Evolutionary conservation across 2,113 vertebrate species (phyloP).

Genomic region (Tragulus kanchil): DNA sequence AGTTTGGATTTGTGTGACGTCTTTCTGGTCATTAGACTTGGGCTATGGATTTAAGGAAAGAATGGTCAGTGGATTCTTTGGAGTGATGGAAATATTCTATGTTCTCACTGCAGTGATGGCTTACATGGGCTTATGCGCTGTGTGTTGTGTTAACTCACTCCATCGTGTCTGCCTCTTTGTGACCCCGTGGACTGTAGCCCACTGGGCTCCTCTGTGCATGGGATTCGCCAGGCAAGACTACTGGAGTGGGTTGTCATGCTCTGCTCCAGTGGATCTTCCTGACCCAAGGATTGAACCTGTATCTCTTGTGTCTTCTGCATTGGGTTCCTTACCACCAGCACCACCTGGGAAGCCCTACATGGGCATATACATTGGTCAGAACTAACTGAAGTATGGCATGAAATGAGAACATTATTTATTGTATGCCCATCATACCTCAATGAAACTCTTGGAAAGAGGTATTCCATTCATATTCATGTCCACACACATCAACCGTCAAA

Average conservation of each 20-base stretch:
- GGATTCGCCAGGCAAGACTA: too few species aligned
- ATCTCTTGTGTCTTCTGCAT: too few species aligned
- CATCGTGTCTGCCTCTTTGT: too few species aligned
- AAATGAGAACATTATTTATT: background rate
- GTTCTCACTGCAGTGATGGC: background rate
- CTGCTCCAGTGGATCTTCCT: too few species aligned
- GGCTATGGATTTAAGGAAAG: background rate
- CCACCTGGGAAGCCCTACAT: background rate
- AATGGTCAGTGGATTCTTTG: background rate
- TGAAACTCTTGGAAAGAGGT: background rate
- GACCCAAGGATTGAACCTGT: too few species aligned
- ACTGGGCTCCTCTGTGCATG: too few species aligned
- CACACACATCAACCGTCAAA: background rate
- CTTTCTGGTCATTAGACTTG: background rate
- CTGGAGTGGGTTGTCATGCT: too few species aligned
- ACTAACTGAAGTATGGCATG: background rate
- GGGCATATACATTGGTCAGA: background rate
- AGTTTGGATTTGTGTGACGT: background rate
- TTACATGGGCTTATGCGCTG: background rate
- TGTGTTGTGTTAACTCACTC: too few species aligned
- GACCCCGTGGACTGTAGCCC: too few species aligned
- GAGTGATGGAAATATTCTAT: background rate
- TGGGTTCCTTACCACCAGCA: too few species aligned
- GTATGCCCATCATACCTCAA: background rate
- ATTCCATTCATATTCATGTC: background rate